A percentile compares a stretch with the other conserved stretches of the same genome.
phyloP scores from a whole-genome alignment of 35 echinoderm and acorn worm species.

The Amphiura filiformis region DNA sequence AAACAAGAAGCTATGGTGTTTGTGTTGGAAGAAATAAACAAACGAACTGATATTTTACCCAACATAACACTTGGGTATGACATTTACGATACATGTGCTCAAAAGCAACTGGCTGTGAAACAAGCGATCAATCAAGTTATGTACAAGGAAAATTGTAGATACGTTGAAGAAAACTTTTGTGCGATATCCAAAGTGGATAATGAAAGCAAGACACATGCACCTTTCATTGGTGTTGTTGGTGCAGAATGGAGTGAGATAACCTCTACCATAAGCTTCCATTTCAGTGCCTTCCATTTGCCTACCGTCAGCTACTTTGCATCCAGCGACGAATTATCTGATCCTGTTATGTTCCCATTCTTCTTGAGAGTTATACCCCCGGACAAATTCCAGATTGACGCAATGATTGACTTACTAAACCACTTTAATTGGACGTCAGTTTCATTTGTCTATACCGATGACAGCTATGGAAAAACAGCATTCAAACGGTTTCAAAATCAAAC shows the following conservation, averaged over 20 bases:
- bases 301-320: not conserved
- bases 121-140: not conserved
- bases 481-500: not conserved
- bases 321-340: conserved; percentile 18
- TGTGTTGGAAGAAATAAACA: conserved; percentile 23
- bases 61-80: conserved; percentile 24
- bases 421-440: conserved; percentile 21
- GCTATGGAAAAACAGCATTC: conserved; percentile 3
- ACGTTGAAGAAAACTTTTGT: not conserved
- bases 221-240: conserved; percentile 1
- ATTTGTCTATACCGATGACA: conserved; percentile 18
- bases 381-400: not conserved
- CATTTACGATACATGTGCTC: conserved; percentile 15
- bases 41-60: conserved; percentile 12
- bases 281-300: not conserved
- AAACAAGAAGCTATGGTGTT: conserved; percentile 21
- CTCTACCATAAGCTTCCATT: not conserved
- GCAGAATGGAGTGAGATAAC: conserved; percentile 27
- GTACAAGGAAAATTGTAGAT: not conserved
- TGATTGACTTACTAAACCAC: not conserved
- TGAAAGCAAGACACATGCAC: not conserved
- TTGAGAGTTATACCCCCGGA: conserved; percentile 14
- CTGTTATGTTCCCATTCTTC: not conserved
- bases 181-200: not conserved
- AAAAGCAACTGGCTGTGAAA: not conserved